Evolutionary conservation across 2,113 vertebrate species (phyloP), one percentile per base, ranked within the genome.

Genomic region (Sisor rabdophorus): DNA sequence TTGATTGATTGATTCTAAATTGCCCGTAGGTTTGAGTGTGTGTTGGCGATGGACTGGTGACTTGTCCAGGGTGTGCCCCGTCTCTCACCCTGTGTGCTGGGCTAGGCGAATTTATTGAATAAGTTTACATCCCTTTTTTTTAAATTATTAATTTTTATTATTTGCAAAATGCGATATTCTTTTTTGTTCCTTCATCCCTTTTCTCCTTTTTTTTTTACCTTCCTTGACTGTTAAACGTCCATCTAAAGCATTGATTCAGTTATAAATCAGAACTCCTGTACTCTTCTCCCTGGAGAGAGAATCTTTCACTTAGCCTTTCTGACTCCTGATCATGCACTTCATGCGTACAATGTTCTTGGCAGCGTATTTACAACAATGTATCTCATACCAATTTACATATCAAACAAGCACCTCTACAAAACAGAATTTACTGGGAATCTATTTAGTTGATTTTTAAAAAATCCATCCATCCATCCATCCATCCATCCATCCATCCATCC

Each of bases 341-440:
- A 76, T 85, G 89, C 88, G 88, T 83, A 87, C 87, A 88, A 85
- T 83, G 87, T 84, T 87, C 84, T 82, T 88, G 88, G 88, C 88
- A 83, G 86, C 80, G 82, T 84, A 90, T 90, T 89, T 88, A 85
- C 86, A 75, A 77, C 73, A 79, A 59, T 75, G 11, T 71, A 26
- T 65, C 67, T 63, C 69, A 69, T 58, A 68, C 61, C 26, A 13
- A 9, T 50, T 69, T 40, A 13, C 61, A 79, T 58, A 76, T 47
- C 69, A 50, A 58, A 47, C 78, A 71, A 63, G 30, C 53, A 87
- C n/a, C 63, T 70, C 67, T 56, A 20, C 71, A 74, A n/a, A 4
- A 28, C 12, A 16, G 24, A 3, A 19, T 5, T 58, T 11, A 19
- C 40, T 52, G 20, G 64, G 12, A 48, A 53, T 52, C 48, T 17